A percentile compares a stretch with the other conserved stretches of the same genome.
Evolutionary conservation across 2,113 vertebrate genomes (phyloP).

Genomic region (Lagopus muta): DNA sequence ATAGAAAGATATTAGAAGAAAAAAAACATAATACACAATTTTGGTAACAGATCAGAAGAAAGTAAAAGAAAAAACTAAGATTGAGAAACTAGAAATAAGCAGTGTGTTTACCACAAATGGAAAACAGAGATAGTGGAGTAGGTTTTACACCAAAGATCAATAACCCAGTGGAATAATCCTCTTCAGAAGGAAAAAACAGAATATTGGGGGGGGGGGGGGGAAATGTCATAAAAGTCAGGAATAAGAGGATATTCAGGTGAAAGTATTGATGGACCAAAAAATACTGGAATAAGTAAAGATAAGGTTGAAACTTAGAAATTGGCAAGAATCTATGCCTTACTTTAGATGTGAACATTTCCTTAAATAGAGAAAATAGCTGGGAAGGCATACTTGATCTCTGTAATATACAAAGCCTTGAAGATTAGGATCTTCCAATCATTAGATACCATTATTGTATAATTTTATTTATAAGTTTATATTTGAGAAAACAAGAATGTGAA

Average conservation of each 20-base stretch:
- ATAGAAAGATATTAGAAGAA: neutral
- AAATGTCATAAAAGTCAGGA: neutral
- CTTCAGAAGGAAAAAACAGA: rapidly evolving
- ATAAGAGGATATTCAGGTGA: neutral
- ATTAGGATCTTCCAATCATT: neutral
- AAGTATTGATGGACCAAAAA: neutral
- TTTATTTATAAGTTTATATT: neutral
- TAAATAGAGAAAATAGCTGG: neutral
- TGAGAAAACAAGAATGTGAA: neutral
- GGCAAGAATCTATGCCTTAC: neutral
- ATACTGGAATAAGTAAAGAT: neutral
- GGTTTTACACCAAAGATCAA: neutral
- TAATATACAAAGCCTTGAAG: neutral
- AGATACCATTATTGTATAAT: neutral
- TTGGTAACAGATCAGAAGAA: neutral
- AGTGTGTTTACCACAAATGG: neutral
- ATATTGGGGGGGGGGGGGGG: neutral
- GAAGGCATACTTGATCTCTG: neutral
- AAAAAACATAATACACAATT: neutral
- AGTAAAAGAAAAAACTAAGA: neutral
- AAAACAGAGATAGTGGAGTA: neutral
- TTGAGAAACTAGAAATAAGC: neutral
- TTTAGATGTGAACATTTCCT: neutral
- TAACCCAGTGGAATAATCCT: neutral
- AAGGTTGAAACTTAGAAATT: neutral